Evolutionary conservation across 2,888 invertebrate species (phyloP).

Genomic region (Camptogramma bilineatum): DNA sequence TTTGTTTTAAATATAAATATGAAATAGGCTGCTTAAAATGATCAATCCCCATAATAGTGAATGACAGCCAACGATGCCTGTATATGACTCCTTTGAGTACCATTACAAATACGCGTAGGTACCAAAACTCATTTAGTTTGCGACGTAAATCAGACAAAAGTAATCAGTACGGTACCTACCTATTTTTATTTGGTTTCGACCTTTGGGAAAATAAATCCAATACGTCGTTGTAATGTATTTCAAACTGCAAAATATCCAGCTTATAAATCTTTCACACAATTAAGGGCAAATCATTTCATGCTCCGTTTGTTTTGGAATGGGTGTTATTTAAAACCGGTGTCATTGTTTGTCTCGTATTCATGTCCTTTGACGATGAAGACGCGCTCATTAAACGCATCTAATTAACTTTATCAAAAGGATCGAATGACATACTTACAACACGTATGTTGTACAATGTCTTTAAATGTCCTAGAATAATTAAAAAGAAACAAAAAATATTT

Average conservation of each 20-base stretch:
- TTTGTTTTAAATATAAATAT: too few species aligned
- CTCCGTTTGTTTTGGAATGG: slow-evolving; percentile 11
- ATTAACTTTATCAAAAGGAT: neutral
- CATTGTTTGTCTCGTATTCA: slow-evolving; percentile 3
- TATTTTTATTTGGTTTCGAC: neutral
- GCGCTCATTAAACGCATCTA: neutral
- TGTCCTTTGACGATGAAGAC: slow-evolving; percentile 8
- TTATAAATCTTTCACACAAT: slow-evolving; percentile 16
- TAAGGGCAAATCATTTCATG: slow-evolving; percentile 20
- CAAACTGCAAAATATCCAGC: slow-evolving; percentile 8
- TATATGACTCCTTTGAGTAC: neutral
- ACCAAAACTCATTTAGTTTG: neutral
- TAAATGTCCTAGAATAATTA: too few species aligned
- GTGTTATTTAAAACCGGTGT: slow-evolving; percentile 9
- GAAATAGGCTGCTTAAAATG: too few species aligned
- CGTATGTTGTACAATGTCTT: too few species aligned
- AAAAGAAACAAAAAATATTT: too few species aligned
- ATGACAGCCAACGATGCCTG: neutral
- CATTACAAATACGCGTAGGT: too few species aligned
- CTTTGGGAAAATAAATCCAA: neutral
- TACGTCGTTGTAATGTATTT: neutral
- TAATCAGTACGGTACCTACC: too few species aligned
- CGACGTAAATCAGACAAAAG: neutral
- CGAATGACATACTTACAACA: too few species aligned
- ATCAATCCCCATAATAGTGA: neutral